Base-by-base conservation (phyloP, 64 coral and sea anemone genomes). In the Anthopleura sola region DNA sequence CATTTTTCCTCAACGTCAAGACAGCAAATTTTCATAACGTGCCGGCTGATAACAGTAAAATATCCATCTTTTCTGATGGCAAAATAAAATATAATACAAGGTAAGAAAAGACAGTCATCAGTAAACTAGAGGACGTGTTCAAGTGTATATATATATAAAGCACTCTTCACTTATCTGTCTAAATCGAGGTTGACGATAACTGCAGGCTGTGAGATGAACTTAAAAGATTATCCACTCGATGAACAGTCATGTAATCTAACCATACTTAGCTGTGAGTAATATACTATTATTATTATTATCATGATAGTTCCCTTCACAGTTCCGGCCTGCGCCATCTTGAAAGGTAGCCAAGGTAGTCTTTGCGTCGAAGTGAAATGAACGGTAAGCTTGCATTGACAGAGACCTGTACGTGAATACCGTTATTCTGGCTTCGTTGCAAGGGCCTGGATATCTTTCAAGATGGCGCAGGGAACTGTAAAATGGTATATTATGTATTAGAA, bases 1-100 rank as follows among this genome's bases (percentile, higher is more conserved):
- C 93, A 38, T 94, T 94, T 28, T 94, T 94, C 47, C 75, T 94
- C 26, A 94, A 94, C n/a, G 83, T 94, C 12, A 94, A 90, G 48
- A 86, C 58, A 19, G 93, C 93, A 28, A 91, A 87, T 2, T 90
- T 79, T 68, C 88, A 94, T 71, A 78, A 36, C 14, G 88, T 94
- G 8, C 93, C 93, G 2, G 79, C 69, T 28, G 80, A 79, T 10
- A 94, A 94, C 55, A 94, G 83, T 75, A 75, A 85, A 60, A 44
- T 90, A 9, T 64, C 78, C 16, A 94, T 94, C 11, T 24, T 84
- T 7, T 53, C 78, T 23, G 36, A 94, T 34, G 93, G 93, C 37
- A 34, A 56, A n/a, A 31, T 91, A 17, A 26, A 37, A 6, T 94
- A 90, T 57, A 94, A 85, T 81, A 82, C 93, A 82, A 94, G 93